A percentile compares a stretch with the other conserved stretches of the same genome.
phyloP scores from a whole-genome alignment of 1,140 invertebrate genomes.

The Cecropterus lyciades region DNA sequence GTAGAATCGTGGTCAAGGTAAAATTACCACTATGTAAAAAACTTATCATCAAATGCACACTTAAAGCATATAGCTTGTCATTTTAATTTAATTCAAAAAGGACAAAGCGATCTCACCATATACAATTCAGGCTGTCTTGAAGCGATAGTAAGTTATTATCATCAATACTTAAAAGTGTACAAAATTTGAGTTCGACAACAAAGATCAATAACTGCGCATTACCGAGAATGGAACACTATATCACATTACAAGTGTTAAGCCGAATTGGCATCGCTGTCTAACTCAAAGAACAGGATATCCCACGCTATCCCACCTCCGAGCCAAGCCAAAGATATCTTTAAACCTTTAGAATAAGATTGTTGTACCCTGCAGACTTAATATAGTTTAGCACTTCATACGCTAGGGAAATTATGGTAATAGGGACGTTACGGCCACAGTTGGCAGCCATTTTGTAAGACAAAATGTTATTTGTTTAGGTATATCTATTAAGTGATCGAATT shows the following conservation, averaged over 20 bases:
- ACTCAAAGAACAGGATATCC: constrained; percentile 35
- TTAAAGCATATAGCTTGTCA: no score
- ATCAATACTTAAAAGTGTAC: not conserved
- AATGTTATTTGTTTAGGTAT: constrained; percentile 43
- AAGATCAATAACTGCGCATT: constrained; percentile 31
- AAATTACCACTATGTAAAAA: no score
- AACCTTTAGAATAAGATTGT: constrained; percentile 8
- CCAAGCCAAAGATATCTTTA: constrained; percentile 7
- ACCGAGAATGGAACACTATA: constrained; percentile 36
- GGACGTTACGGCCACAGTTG: constrained; percentile 42
- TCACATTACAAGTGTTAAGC: constrained; percentile 37
- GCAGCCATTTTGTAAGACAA: constrained; percentile 46
- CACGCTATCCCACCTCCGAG: not conserved
- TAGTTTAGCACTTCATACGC: constrained; percentile 41
- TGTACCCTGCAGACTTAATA: not conserved
- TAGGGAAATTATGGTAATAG: constrained; percentile 45
- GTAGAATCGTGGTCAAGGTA: no score
- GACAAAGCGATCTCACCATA: no score
- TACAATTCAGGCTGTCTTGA: no score
- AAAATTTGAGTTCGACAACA: constrained; percentile 7
- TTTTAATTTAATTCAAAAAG: no score
- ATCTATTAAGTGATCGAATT: constrained; percentile 42
- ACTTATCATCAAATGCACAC: no score
- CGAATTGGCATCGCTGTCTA: constrained; percentile 34
- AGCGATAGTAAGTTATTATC: no score